phyloP scores from a whole-genome alignment of 2,797 vertebrate species.

The Spinibarbus caldwelli region DNA sequence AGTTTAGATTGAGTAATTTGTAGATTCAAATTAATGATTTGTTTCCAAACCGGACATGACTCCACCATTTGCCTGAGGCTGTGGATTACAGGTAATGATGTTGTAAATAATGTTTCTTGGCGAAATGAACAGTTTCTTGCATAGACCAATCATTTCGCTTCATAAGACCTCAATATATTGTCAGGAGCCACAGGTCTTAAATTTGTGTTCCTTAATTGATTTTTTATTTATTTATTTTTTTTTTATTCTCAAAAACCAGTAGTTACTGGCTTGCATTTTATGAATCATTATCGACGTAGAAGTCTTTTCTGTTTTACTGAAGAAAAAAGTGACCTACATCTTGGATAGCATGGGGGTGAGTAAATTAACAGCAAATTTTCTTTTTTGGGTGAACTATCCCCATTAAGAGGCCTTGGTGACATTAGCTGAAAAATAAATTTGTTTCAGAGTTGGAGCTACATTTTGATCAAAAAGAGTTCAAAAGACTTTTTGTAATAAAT shows the following conservation, averaged over 20 bases:
- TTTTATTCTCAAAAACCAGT: not conserved
- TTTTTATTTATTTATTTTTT: no score
- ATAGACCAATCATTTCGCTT: not conserved
- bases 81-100: not conserved
- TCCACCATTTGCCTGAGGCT: not conserved
- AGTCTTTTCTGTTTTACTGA: not conserved
- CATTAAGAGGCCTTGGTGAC: not conserved
- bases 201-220: not conserved
- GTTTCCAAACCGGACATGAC: not conserved
- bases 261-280: not conserved
- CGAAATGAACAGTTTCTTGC: constrained; percentile 1
- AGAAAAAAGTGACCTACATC: not conserved
- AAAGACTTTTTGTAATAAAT: not conserved
- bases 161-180: not conserved
- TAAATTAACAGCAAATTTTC: no score
- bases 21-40: not conserved
- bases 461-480: not conserved
- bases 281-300: no score
- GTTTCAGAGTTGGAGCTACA: not conserved
- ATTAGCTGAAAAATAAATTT: not conserved
- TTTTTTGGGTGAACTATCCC: not conserved
- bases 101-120: not conserved
- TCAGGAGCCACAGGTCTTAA: not conserved
- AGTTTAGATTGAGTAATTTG: not conserved
- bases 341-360: not conserved